Conservation (phyloP, 2,113 vertebrate species). For the Axis porcinus region DNA sequence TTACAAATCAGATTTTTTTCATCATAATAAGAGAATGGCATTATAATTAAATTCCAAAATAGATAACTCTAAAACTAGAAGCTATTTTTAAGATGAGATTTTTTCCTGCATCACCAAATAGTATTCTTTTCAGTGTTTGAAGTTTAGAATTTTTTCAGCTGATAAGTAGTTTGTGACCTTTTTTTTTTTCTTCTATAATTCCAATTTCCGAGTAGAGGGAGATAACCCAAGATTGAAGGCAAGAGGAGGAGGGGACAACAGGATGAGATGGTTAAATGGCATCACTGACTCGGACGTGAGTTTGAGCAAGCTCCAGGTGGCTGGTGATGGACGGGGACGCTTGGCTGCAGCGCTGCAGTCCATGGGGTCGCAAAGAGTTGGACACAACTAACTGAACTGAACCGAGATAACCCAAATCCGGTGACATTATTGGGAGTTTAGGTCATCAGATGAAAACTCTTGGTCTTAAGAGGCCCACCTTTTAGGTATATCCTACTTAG, state of each 20-base stretch:
- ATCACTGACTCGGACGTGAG: background rate
- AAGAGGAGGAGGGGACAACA: background rate
- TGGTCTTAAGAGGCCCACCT: background rate
- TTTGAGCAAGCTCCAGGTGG: background rate
- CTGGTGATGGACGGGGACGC: background rate
- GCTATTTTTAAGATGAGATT: background rate
- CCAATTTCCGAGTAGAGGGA: background rate
- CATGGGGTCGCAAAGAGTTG: background rate
- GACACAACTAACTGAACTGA: background rate
- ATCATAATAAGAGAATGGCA: background rate
- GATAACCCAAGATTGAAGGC: background rate
- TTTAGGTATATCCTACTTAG: background rate
- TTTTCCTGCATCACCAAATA: background rate
- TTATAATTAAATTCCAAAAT: constrained; percentile 29
- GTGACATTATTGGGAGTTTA: background rate
- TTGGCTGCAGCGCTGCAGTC: background rate
- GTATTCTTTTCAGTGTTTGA: constrained; percentile 1
- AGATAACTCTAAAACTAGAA: constrained; percentile 22
- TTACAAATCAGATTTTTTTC: constrained; percentile 16
- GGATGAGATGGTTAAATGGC: background rate
- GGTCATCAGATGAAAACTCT: constrained; percentile 5
- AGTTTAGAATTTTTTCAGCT: background rate
- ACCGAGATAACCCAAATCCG: background rate
- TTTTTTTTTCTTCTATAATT: background rate
- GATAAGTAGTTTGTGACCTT: background rate